phyloP scores from a whole-genome alignment of 30 jellyfish, hydroid and myxozoan species.

The Nemopilema nomurai region DNA sequence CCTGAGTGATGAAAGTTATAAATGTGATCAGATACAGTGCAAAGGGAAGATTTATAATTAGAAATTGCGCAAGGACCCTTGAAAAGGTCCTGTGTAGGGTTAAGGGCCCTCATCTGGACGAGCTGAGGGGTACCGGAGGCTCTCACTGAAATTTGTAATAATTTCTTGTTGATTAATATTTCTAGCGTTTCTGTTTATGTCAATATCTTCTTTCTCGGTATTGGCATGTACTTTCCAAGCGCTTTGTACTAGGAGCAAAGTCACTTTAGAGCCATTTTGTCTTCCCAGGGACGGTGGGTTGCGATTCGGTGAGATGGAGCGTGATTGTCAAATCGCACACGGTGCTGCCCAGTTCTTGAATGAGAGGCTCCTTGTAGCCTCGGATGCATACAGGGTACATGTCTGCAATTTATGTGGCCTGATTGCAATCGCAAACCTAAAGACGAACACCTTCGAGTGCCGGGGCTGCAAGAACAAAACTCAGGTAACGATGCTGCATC shows the following conservation, averaged over 20 bases:
- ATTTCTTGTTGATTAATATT: no score
- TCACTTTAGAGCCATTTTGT: no score
- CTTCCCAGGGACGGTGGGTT: slow-evolving; percentile 96
- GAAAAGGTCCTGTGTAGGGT: no score
- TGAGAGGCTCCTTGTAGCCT: slow-evolving; percentile 98
- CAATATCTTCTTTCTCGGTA: not conserved
- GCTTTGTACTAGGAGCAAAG: not conserved
- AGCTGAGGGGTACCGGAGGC: no score
- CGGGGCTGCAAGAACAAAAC: slow-evolving; percentile 98
- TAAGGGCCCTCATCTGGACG: no score
- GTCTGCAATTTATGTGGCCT: slow-evolving; percentile 97
- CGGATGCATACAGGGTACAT: slow-evolving; percentile 96
- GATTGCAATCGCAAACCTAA: slow-evolving; percentile 94
- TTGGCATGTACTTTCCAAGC: not conserved
- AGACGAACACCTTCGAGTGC: slow-evolving; percentile 94
- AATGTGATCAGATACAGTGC: no score
- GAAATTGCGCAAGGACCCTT: no score
- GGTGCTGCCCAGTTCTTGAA: slow-evolving; percentile 99
- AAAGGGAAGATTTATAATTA: no score
- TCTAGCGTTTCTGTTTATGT: no score
- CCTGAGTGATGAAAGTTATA: no score
- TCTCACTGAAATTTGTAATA: no score
- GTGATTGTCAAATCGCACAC: slow-evolving; percentile 99
- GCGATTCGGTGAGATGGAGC: slow-evolving; percentile 99
- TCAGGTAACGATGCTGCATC: no score